Evolutionary conservation across 2,888 invertebrate species (phyloP).

Genomic region (Drosophila buzzatii): DNA sequence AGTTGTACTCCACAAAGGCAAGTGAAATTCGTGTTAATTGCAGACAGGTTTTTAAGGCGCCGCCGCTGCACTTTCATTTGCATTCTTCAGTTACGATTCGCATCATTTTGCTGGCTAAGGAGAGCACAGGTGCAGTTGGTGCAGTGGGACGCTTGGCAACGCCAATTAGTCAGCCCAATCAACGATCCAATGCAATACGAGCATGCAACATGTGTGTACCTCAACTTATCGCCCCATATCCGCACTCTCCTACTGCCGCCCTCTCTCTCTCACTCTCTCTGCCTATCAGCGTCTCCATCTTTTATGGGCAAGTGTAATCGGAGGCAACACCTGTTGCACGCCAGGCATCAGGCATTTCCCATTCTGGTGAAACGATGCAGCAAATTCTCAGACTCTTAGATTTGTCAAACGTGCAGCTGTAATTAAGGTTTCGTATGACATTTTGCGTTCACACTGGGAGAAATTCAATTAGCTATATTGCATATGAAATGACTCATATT

Average conservation of each 20-base stretch:
- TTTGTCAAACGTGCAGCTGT: slow-evolving; percentile 29
- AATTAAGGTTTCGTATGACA: slow-evolving; percentile 17
- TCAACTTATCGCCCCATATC: not conserved
- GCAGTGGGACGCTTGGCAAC: not conserved
- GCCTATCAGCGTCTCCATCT: not conserved
- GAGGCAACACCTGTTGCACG: slow-evolving; percentile 42
- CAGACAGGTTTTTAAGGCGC: not conserved
- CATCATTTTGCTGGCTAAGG: slow-evolving; percentile 5
- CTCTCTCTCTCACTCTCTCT: not conserved
- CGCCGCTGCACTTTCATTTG: not conserved
- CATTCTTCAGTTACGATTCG: slow-evolving; percentile 1
- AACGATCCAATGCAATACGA: slow-evolving; percentile 13
- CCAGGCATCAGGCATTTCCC: slow-evolving; percentile 1
- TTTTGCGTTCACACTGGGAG: not conserved
- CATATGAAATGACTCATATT: not conserved
- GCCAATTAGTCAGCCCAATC: slow-evolving; percentile 31
- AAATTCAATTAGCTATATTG: not conserved
- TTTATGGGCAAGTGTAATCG: slow-evolving; percentile 21
- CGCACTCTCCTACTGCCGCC: too few species aligned
- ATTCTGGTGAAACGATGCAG: slow-evolving; percentile 18
- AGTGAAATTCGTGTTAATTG: not conserved
- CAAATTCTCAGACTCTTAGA: slow-evolving; percentile 10
- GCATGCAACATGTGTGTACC: slow-evolving; percentile 35
- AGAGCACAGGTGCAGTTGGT: not conserved
- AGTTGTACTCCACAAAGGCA: not conserved